Evolutionary conservation across 2,113 vertebrate genomes (phyloP), one percentile per base, ranked within the genome.

Genomic region (Martes martes): DNA sequence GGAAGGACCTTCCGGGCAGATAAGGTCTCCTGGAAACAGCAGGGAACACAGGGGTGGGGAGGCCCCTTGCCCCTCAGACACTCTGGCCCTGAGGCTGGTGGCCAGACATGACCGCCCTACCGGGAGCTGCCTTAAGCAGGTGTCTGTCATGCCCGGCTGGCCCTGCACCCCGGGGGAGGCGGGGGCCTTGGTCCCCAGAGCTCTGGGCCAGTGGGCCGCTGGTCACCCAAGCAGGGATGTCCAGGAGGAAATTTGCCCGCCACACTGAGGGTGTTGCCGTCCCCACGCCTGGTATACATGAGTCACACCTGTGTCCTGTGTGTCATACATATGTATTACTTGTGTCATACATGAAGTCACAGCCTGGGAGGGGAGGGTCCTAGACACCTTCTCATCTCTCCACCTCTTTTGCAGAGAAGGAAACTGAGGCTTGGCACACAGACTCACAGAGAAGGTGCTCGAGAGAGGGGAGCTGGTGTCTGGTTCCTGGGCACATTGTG

Each of bases 381-480:
- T 19, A 19, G 39, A 39, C 33, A 11, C 4, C 76, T 23, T 76
- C 55, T 23, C 2, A 15, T 36, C 76, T 42, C 15, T 67, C 76
- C 23, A 4, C 19, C 11, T 36, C 45, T 69, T 42, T 36, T 28
- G 18, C n/a, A 55, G 89, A 33, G 7, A 18, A 24, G 23, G 45
- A 24, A 39, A 8, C 33, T 9, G 45, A 79, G 59, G 45, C 59
- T 65, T 4, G 3, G 73, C 1, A 42, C 73, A 7, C 36, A 23
- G 36, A 31, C 26, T 78, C 26, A 15, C 1, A 6, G 63, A 47
- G 74, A 45, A 47, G 13, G 26, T 9, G 74, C 42, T 15, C 6
- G 1, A 7, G 3, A 36, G 24, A 24, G 11, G 45, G 36, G 10
- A 2, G 0, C n/a, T 7, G 13, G 50, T 11, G 15, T 4, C 47